Base-by-base conservation (phyloP, 2,888 invertebrate genomes). In the Atrina japonica region DNA sequence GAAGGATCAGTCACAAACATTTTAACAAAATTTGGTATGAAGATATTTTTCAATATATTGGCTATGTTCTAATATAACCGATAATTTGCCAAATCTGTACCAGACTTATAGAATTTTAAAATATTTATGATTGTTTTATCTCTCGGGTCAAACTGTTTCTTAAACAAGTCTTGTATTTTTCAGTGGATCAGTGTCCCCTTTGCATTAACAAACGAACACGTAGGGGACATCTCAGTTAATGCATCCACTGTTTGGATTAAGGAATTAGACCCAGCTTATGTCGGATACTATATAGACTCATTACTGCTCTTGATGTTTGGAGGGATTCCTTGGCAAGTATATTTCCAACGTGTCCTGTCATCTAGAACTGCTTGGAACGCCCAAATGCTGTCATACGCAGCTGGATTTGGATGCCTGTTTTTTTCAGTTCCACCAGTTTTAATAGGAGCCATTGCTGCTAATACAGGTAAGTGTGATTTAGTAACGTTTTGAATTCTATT, bases 401-500 rank as follows among this genome's bases (percentile, higher is more conserved):
- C 99, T 0, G 98, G 98, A 9, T 92, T 95, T 75, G 99, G 98
- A 18, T 99, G 98, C 91, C 94, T 98, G 85, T 92, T 98, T 86
- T 97, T 99, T 97, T 98, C 98, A 60, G 95, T 98, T 83, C 99
- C 99, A 40, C 97, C 98, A 2, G 96, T 98, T 66, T 93, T 99
- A 70, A 98, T 99, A 86, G 99, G 99, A 76, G 98, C 97, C 75
- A 97, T 99, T 84, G 99, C 98, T 60, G 96, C 97, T 92, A 95
- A 95, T 78, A 97, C 99, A 83, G 94, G 98, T 97, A 66, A n/a
- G n/a, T n/a, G n/a, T n/a, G n/a, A n/a, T n/a, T n/a, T n/a, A n/a
- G n/a, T n/a, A n/a, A n/a, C n/a, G n/a, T n/a, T n/a, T n/a, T n/a
- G n/a, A n/a, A n/a, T n/a, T n/a, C n/a, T n/a, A n/a, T n/a, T n/a